phyloP scores from a whole-genome alignment of 2,113 vertebrate species.

The Smithornis capensis region DNA sequence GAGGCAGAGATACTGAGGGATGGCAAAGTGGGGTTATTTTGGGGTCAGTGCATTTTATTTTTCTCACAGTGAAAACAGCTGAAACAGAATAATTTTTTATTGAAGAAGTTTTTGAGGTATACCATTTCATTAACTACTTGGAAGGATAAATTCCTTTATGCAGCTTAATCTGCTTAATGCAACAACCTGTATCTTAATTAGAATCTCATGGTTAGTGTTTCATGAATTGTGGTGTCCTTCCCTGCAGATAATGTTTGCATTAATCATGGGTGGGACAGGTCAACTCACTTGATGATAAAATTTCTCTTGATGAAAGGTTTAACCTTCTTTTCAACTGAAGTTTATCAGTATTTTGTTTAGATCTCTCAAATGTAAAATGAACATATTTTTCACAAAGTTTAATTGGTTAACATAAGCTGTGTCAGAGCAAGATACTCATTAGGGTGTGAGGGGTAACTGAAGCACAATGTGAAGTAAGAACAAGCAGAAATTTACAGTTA shows the following conservation, averaged over 20 bases:
- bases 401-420: background rate
- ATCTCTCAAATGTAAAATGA: background rate
- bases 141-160: background rate
- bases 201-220: background rate
- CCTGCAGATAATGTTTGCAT: background rate
- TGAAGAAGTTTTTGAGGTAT: background rate
- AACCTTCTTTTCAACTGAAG: background rate
- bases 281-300: background rate
- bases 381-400: background rate
- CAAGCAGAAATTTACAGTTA: background rate
- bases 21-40: background rate
- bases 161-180: background rate
- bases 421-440: background rate
- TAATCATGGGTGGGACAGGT: background rate
- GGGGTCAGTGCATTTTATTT: conserved; percentile 5
- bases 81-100: background rate
- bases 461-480: background rate
- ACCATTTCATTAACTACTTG: background rate
- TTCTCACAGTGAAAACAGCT: background rate
- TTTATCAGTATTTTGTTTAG: background rate
- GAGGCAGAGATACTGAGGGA: background rate
- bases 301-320: background rate
- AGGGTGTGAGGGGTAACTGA: background rate
- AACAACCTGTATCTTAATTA: conserved; percentile 22
- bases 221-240: background rate